Evolutionary conservation across 2,113 vertebrate genomes (phyloP).

Genomic region (Laterallus jamaicensis): DNA sequence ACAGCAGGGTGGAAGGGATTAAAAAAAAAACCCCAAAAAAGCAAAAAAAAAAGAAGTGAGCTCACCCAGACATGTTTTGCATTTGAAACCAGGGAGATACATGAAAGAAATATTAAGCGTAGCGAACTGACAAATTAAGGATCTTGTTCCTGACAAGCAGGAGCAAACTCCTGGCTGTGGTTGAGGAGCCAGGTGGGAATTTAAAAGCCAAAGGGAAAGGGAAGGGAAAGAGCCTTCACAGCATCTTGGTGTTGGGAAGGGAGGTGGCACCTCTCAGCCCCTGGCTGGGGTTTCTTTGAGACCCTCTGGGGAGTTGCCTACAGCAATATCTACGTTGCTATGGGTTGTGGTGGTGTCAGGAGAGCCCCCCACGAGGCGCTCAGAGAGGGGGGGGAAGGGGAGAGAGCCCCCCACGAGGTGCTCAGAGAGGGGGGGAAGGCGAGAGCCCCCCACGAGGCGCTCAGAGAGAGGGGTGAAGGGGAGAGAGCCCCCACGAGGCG

Average conservation of each 20-base stretch:
- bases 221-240: background rate
- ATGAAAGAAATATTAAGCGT: constrained; percentile 47
- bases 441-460: too few species aligned
- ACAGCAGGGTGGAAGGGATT: background rate
- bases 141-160: background rate
- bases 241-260: background rate
- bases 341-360: background rate
- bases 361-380: background rate
- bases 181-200: background rate
- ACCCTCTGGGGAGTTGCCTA: background rate
- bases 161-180: background rate
- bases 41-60: background rate
- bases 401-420: too few species aligned
- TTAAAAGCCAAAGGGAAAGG: background rate
- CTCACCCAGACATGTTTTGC: constrained; percentile 19
- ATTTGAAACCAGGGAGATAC: background rate
- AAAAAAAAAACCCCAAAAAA: background rate
- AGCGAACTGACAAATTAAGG: constrained; percentile 20
- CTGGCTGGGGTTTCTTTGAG: background rate
- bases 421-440: background rate
- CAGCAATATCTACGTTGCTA: fast-evolving
- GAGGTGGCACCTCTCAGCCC: background rate
- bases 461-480: background rate
- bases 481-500: too few species aligned
- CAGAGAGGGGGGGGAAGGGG: too few species aligned